Conservation (phyloP, 2,797 vertebrate genomes). For the Astyanax mexicanus region DNA sequence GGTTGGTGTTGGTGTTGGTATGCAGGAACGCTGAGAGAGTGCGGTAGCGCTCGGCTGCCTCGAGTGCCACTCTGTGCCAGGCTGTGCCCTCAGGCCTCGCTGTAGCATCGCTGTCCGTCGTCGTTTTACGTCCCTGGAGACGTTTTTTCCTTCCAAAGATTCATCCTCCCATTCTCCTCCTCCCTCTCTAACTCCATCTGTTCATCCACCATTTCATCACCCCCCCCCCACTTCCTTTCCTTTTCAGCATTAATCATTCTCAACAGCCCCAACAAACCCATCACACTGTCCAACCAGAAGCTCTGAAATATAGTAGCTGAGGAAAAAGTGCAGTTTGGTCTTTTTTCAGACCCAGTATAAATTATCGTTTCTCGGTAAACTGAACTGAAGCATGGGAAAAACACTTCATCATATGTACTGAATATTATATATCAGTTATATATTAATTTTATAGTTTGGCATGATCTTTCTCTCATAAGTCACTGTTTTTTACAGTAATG, state of each 20-base stretch:
- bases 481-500: no score
- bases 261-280: background rate
- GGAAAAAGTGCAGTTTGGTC: background rate
- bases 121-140: slow-evolving; percentile 22
- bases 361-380: background rate
- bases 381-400: background rate
- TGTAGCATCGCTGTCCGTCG: slow-evolving; percentile 38
- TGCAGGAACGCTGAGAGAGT: slow-evolving; percentile 19
- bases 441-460: background rate
- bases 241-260: slow-evolving; percentile 35
- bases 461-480: no score
- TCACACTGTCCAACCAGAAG: background rate
- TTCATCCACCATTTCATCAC: slow-evolving; percentile 17
- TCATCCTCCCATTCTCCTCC: slow-evolving; percentile 16
- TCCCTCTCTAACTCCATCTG: slow-evolving; percentile 46
- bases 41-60: slow-evolving; percentile 27
- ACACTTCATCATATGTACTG: background rate
- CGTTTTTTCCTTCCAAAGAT: slow-evolving; percentile 22
- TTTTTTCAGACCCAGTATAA: no score
- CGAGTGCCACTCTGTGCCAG: slow-evolving; percentile 38
- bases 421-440: background rate
- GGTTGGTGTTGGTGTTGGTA: slow-evolving; percentile 25
- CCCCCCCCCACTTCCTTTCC: slow-evolving; percentile 1
- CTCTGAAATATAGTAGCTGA: background rate
- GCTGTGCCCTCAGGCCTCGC: slow-evolving; percentile 25